phyloP scores from a whole-genome alignment of 2,888 invertebrate species.

The Tetramorium bicarinatum region DNA sequence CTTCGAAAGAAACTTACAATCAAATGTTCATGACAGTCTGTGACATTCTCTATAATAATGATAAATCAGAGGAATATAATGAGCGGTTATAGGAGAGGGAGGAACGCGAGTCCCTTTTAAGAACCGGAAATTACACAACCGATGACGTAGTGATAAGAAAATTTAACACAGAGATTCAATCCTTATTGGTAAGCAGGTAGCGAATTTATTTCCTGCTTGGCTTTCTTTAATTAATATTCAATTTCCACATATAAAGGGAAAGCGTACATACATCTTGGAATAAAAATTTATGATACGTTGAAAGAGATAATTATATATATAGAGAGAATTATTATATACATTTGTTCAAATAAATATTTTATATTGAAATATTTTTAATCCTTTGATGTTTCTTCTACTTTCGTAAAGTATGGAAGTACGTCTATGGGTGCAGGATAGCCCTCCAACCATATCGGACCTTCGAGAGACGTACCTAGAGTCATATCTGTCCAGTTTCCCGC shows the following conservation, averaged over 20 bases:
- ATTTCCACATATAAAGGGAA: background rate
- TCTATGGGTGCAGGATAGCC: conserved; percentile 90
- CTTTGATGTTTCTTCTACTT: background rate
- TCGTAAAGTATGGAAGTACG: conserved; percentile 90
- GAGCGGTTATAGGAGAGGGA: conserved; percentile 86
- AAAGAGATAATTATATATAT: conserved; percentile 6
- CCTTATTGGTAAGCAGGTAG: conserved; percentile 85
- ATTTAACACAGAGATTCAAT: conserved; percentile 88
- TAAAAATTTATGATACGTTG: background rate
- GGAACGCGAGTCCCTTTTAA: conserved; percentile 87
- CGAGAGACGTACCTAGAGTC: conserved; percentile 71
- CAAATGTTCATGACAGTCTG: conserved; percentile 67
- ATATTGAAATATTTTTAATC: background rate
- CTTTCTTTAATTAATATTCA: conserved; percentile 4
- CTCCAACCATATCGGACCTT: conserved; percentile 89
- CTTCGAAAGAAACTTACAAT: conserved; percentile 58
- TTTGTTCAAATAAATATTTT: conserved; percentile 63
- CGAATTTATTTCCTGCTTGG: conserved; percentile 44
- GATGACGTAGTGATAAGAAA: conserved; percentile 87
- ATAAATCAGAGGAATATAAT: conserved; percentile 85
- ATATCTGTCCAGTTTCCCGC: conserved; percentile 89
- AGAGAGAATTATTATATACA: too few species aligned
- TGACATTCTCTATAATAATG: conserved; percentile 66
- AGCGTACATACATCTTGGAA: background rate
- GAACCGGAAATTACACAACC: conserved; percentile 86